Percentiles rank a stretch among this genome's conserved stretches.
Evolutionary conservation across 2,888 invertebrate genomes (phyloP).

Genomic region (Mycalesis mineus): DNA sequence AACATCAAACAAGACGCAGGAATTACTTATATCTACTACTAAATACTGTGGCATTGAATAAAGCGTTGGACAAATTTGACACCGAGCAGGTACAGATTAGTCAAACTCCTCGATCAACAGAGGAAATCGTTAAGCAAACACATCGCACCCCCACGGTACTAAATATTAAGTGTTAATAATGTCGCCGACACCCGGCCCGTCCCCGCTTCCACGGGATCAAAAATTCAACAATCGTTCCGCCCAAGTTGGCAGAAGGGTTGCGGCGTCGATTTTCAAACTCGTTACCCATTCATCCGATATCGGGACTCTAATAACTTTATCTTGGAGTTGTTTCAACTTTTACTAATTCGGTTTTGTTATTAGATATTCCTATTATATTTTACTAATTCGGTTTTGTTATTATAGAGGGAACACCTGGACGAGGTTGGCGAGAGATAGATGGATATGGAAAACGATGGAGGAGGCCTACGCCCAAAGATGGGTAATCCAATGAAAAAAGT

Average conservation of each 20-base stretch:
- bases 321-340: slow-evolving; percentile 30
- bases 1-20: too few relatives aligned
- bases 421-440: too few relatives aligned
- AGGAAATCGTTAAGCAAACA: slow-evolving; percentile 44
- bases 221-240: slow-evolving; percentile 65
- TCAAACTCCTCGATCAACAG: slow-evolving; percentile 28
- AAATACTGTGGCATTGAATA: too few relatives aligned
- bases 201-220: slow-evolving; percentile 44
- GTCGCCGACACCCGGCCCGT: slow-evolving; percentile 48
- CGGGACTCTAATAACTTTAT: slow-evolving; percentile 38
- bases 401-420: too few relatives aligned
- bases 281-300: slow-evolving; percentile 56
- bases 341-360: slow-evolving; percentile 8
- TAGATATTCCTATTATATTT: background rate
- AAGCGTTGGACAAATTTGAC: background rate
- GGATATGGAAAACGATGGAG: too few relatives aligned
- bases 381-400: too few relatives aligned
- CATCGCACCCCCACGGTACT: slow-evolving; percentile 48
- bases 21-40: too few relatives aligned
- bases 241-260: slow-evolving; percentile 56
- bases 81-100: background rate
- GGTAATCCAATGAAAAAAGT: too few relatives aligned
- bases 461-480: too few relatives aligned
- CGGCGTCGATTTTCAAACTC: slow-evolving; percentile 48
- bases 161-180: slow-evolving; percentile 72